These are phyloP conservation scores for Sisyra terminalis DNA, from an alignment of 2,888 invertebrate genomes.

Conservation along the genomic window DNA sequence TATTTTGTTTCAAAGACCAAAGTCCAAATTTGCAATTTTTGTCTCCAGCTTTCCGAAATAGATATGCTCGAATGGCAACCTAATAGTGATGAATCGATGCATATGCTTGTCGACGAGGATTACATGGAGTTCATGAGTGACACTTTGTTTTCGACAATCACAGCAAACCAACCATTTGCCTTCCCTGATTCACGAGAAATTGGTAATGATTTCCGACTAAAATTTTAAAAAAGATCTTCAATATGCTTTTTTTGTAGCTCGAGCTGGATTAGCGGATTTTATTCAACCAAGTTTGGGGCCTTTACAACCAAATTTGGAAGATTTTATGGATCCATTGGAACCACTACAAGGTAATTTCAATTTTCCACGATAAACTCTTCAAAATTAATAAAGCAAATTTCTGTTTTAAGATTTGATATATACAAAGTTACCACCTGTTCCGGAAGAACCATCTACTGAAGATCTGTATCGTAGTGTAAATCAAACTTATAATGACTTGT, in stretches of 20 bases:
- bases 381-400: too few species aligned
- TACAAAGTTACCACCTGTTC: conserved; percentile 37
- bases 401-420: conserved; percentile 1
- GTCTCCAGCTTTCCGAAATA: conserved; percentile 55
- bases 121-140: conserved; percentile 80
- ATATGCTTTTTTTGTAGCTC: conserved; percentile 36
- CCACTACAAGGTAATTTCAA: conserved; percentile 60
- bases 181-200: conserved; percentile 96
- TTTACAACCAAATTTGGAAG: conserved; percentile 90
- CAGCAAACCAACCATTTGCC: conserved; percentile 73
- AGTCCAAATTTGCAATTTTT: too few species aligned
- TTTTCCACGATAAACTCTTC: too few species aligned
- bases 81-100: conserved; percentile 44
- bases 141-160: conserved; percentile 75
- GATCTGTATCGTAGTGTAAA: conserved; percentile 12
- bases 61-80: conserved; percentile 58
- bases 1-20: too few species aligned
- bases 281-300: conserved; percentile 97
- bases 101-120: conserved; percentile 72
- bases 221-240: conserved; percentile 9
- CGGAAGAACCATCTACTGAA: conserved; percentile 31
- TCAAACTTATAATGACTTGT: conserved; percentile 18
- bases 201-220: conserved; percentile 53
- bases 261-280: conserved; percentile 84
- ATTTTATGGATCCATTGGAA: conserved; percentile 83